phyloP scores from a whole-genome alignment of 2,113 vertebrate species.

The Potamarius usumacintae region DNA sequence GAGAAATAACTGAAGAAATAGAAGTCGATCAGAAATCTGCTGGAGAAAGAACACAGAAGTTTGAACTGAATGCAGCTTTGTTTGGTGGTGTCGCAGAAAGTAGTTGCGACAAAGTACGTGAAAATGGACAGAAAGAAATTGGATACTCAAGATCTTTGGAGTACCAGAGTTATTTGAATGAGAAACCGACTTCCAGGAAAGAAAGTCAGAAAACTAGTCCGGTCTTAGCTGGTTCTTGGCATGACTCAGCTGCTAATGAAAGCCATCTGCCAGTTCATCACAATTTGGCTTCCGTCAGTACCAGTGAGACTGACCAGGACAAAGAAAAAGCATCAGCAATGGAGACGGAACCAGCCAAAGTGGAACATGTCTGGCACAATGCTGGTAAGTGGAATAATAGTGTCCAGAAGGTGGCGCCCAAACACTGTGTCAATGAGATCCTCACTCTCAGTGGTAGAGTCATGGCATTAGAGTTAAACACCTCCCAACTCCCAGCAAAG shows the following conservation, averaged over 20 bases:
- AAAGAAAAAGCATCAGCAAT: not conserved
- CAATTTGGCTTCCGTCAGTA: not conserved
- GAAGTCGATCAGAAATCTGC: not conserved
- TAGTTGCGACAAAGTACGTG: not conserved
- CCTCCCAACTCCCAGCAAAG: not conserved
- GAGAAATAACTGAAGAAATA: no score
- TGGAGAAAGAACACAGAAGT: not conserved
- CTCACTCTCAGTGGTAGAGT: not conserved
- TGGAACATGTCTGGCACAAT: not conserved
- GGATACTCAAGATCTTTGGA: not conserved
- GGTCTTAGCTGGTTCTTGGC: not conserved
- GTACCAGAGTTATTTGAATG: not conserved
- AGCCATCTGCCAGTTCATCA: not conserved
- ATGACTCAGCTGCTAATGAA: not conserved
- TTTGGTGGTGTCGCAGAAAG: not conserved
- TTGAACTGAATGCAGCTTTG: not conserved
- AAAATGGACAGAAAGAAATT: not conserved
- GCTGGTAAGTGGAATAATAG: slow-evolving; percentile 34
- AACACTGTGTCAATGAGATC: not conserved
- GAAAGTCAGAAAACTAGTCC: not conserved
- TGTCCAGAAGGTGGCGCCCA: slow-evolving; percentile 2
- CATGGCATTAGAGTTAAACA: not conserved
- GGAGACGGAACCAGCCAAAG: slow-evolving; percentile 20
- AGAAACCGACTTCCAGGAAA: not conserved
- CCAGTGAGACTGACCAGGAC: not conserved